phyloP scores from a whole-genome alignment of 2,888 invertebrate species.

The Apotomis turbidana region DNA sequence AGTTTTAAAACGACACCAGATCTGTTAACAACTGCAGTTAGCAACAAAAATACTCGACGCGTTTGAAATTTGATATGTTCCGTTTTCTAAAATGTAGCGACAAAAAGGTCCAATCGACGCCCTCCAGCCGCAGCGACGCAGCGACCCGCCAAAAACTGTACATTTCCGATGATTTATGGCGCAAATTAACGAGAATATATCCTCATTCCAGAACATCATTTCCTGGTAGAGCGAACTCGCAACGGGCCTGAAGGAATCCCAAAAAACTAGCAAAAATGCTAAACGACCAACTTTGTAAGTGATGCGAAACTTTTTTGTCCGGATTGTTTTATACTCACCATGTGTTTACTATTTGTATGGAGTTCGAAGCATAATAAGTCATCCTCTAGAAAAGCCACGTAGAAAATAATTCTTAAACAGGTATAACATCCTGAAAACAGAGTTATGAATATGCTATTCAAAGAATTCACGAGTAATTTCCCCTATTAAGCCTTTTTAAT shows the following conservation, averaged over 20 bases:
- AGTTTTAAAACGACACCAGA: not conserved
- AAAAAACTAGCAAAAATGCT: slow-evolving; percentile 71
- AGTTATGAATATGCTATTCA: too few species aligned
- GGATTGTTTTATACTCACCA: slow-evolving; percentile 23
- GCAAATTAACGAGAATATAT: slow-evolving; percentile 83
- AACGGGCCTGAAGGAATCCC: slow-evolving; percentile 64
- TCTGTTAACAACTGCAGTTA: slow-evolving; percentile 25
- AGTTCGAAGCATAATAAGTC: slow-evolving; percentile 6
- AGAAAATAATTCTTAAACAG: not conserved
- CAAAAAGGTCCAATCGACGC: slow-evolving; percentile 71
- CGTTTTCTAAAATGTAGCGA: slow-evolving; percentile 58
- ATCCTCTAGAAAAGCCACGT: not conserved
- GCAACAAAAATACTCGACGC: slow-evolving; percentile 53
- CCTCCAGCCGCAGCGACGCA: slow-evolving; percentile 54
- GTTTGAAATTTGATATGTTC: slow-evolving; percentile 66
- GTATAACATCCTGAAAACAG: too few species aligned
- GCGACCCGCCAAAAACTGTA: slow-evolving; percentile 67
- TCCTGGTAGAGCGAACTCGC: slow-evolving; percentile 80
- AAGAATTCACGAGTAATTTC: too few species aligned
- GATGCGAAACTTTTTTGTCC: slow-evolving; percentile 51
- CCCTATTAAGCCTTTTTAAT: too few species aligned
- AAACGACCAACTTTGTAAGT: slow-evolving; percentile 49
- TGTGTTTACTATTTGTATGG: slow-evolving; percentile 12
- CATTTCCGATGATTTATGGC: slow-evolving; percentile 83
- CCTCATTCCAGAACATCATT: slow-evolving; percentile 82